Evolutionary conservation across 2,797 vertebrate genomes (phyloP), one percentile per base, ranked within the genome.

Genomic region (Myotis daubentonii): DNA sequence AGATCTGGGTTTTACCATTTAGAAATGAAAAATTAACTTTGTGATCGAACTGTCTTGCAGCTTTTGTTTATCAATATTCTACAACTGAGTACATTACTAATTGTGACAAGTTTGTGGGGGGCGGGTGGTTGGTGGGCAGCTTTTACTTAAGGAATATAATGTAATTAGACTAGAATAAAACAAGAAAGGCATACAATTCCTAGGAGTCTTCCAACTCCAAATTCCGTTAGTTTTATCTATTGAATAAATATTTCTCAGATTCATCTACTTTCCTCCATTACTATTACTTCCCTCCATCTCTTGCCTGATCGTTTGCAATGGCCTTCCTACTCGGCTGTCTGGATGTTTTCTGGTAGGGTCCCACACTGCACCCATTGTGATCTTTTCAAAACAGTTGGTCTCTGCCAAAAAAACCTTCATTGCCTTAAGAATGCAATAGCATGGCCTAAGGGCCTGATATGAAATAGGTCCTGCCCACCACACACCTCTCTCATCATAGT

Each of bases 1-100:
- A 85, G 76, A 86, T 74, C 47, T 94, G 16, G 1, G 38, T 92
- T 91, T 94, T 94, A 51, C 30, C 11, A 30, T 44, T 88, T 84
- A 81, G 19, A 93, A 96, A 41, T 90, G 71, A 88, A 94, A 92
- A 74, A 15, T 80, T 86, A 83, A 92, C 84, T 78, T 90, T 93
- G 65, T 75, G 47, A 85, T 75, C 19, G 72, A 83, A 93, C 75
- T 85, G 5, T 30, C 83, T 75, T 82, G 11, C 0, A 80, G 62
- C 75, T 89, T 95, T 88, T 86, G 38, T 75, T 92, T 88, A 36
- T 74, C 53, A 82, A 23, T 87, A 44, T 57, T 95, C 19, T 49
- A 28, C 28, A 91, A 28, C 6, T 44, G n/a, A 89, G 51, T n/a
- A 51, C 3, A 38, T 60, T 65, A 82, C 47, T 93, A 49, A 60